Percentiles rank a stretch among this genome's conserved stretches.
Evolutionary conservation across 2,888 invertebrate species (phyloP).

Genomic region (Phragmatobia fuliginosa): DNA sequence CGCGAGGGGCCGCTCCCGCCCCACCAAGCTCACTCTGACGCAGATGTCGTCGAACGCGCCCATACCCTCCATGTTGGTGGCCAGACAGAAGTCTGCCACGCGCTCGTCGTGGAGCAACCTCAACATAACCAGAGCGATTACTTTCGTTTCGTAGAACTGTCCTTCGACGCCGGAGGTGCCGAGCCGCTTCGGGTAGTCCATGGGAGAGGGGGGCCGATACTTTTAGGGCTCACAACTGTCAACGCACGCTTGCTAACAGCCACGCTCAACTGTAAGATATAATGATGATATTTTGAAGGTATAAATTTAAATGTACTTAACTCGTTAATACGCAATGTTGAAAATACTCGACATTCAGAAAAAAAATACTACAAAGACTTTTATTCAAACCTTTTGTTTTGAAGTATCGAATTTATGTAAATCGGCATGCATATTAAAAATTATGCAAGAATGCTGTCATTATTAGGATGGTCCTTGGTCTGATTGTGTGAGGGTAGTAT

Average conservation of each 20-base stretch:
- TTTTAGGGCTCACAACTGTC: not conserved
- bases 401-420: no score
- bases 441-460: no score
- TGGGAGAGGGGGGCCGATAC: not conserved
- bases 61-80: slow-evolving; percentile 24
- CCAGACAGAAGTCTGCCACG: slow-evolving; percentile 30
- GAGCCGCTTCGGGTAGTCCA: not conserved
- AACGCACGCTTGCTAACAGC: not conserved
- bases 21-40: not conserved
- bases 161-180: not conserved
- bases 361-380: no score
- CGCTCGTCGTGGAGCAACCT: slow-evolving; percentile 8
- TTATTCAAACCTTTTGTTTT: no score
- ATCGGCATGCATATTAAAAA: no score
- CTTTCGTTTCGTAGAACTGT: not conserved
- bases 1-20: not conserved
- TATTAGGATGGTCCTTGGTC: no score
- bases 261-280: not conserved
- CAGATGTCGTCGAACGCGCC: not conserved
- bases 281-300: not conserved
- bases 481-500: no score
- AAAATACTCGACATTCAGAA: no score
- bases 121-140: not conserved
- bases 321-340: no score
- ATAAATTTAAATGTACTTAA: not conserved